These are phyloP conservation scores for Melanaphis sacchari DNA, from an alignment of 1,140 invertebrate species.

Conservation along the genomic window DNA sequence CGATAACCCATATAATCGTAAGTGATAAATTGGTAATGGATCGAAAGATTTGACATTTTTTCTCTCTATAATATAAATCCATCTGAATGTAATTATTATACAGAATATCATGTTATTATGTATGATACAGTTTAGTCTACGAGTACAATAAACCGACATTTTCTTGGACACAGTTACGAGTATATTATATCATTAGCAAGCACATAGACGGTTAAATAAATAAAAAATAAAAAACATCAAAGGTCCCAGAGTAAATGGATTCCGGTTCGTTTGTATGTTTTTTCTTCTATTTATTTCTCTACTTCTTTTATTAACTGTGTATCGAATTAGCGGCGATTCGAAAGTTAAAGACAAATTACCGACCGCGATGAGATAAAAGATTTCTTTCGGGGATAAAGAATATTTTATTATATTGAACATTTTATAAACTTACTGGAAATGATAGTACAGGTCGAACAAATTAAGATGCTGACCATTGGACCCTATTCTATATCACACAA, in stretches of 20 bases:
- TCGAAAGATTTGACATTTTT: not conserved
- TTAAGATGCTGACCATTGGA: conserved; percentile 24
- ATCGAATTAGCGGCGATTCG: conserved; percentile 33
- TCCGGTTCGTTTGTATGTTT: not conserved
- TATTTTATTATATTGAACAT: conserved; percentile 31
- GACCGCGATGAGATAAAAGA: not conserved
- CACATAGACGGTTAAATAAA: conserved; percentile 36
- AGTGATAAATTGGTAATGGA: not conserved
- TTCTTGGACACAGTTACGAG: not conserved
- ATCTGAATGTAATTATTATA: not conserved
- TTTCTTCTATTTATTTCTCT: not conserved
- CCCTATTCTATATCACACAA: not conserved
- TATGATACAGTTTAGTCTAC: not conserved
- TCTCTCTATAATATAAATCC: not conserved
- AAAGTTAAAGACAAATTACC: conserved; percentile 43
- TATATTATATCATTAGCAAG: conserved; percentile 32
- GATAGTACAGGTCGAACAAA: conserved; percentile 1
- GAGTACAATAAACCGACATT: conserved; percentile 10
- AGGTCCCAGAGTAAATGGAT: conserved; percentile 14
- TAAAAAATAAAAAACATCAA: conserved; percentile 41
- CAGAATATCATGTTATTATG: not conserved
- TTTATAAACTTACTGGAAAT: conserved; percentile 1
- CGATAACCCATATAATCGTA: not conserved
- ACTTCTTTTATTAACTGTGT: conserved; percentile 2
- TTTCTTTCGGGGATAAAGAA: not conserved